Conservation (phyloP, 1,140 invertebrate species). For the Cheumatopsyche charites region DNA sequence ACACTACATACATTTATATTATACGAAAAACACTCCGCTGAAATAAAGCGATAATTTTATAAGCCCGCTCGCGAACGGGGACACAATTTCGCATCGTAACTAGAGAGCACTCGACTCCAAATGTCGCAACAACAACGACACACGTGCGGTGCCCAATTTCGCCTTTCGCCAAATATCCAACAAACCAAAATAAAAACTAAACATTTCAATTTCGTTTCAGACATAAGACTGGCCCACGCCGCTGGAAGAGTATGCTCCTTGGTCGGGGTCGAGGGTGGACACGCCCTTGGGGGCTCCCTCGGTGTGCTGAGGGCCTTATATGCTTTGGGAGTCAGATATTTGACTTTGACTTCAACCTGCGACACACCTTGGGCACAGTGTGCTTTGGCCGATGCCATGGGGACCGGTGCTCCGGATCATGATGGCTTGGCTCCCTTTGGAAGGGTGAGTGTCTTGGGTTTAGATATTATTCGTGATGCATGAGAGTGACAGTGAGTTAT, state of each 20-base stretch:
- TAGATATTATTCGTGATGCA: no score
- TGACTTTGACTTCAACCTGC: constrained; percentile 76
- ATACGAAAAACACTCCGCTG: no score
- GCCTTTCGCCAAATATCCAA: not conserved
- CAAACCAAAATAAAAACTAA: not conserved
- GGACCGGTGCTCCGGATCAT: constrained; percentile 60
- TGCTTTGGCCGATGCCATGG: constrained; percentile 62
- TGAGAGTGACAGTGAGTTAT: no score
- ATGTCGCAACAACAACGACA: no score
- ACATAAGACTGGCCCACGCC: constrained; percentile 68
- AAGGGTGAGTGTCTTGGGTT: constrained; percentile 58
- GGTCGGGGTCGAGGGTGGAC: constrained; percentile 76
- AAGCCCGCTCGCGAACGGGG: no score
- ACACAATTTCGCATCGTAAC: no score
- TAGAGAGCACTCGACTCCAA: no score
- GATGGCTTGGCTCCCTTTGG: constrained; percentile 66
- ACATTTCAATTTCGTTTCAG: constrained; percentile 56
- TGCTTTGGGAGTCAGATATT: constrained; percentile 71
- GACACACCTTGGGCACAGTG: constrained; percentile 75
- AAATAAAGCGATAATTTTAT: no score
- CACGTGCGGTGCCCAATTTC: not conserved
- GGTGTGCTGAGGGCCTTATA: constrained; percentile 71
- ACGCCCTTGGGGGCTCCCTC: constrained; percentile 71
- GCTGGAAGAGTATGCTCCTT: constrained; percentile 69
- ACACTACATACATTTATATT: no score